Conservation (phyloP, 1,140 invertebrate genomes). For the Zophobas atratus region DNA sequence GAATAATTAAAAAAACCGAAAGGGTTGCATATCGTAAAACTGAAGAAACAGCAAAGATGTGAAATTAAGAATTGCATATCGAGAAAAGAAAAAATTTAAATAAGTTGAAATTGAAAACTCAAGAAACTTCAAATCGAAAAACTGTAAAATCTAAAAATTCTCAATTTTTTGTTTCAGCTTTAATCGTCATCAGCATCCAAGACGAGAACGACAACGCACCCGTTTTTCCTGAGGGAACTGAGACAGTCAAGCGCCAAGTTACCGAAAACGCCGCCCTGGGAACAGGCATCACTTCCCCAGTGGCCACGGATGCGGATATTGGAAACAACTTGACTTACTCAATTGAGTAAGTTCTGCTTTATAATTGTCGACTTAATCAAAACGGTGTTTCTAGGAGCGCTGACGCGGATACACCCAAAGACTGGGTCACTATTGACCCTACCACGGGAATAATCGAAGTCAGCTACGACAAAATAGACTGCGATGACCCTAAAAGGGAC, state of each 20-base stretch:
- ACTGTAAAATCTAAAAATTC: neutral
- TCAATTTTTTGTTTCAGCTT: conserved; percentile 64
- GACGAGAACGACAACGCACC: conserved; percentile 73
- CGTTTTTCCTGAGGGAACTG: conserved; percentile 66
- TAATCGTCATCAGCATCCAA: conserved; percentile 68
- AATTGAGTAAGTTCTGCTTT: conserved; percentile 59
- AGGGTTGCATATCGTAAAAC: too few species aligned
- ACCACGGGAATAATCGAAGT: conserved; percentile 66
- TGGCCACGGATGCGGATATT: conserved; percentile 72
- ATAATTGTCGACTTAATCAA: too few species aligned
- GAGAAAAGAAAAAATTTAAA: neutral
- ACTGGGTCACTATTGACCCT: conserved; percentile 68
- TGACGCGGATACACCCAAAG: conserved; percentile 63
- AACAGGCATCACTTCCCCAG: conserved; percentile 69
- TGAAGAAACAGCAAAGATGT: too few species aligned
- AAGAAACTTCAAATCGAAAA: too few species aligned
- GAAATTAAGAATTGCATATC: too few species aligned
- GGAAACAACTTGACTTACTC: conserved; percentile 59
- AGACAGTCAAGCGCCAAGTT: conserved; percentile 59
- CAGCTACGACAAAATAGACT: conserved; percentile 67
- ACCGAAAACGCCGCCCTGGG: conserved; percentile 66
- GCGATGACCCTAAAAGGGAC: conserved; percentile 65
- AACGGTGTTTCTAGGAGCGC: conserved; percentile 59
- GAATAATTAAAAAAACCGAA: too few species aligned
- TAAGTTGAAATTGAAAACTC: neutral